Percentiles rank a stretch among this genome's conserved stretches.
phyloP scores from a whole-genome alignment of 2,113 vertebrate genomes.

The Xiphophorus hellerii region DNA sequence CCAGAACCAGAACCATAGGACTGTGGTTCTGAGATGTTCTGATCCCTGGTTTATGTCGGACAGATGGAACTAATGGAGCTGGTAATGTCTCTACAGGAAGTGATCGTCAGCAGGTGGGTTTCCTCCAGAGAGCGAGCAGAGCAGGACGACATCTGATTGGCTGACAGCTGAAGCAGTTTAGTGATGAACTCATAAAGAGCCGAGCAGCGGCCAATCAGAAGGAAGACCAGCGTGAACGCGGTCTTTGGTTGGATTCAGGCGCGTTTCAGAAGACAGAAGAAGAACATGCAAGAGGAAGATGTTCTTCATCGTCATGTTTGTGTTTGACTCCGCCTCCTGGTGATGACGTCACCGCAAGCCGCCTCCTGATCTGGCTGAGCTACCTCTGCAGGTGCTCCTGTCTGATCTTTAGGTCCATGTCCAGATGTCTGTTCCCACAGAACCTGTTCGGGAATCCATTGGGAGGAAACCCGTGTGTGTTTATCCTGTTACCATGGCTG shows the following conservation, averaged over 20 bases:
- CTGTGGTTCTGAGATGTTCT: too few relatives aligned
- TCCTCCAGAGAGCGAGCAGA: slow-evolving; percentile 91
- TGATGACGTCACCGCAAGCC: neutral
- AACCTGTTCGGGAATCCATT: neutral
- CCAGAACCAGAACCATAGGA: too few relatives aligned
- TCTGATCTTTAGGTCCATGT: neutral
- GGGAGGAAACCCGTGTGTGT: neutral
- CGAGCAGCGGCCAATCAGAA: too few relatives aligned
- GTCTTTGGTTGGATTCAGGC: neutral
- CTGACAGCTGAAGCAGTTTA: neutral
- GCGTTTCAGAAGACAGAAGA: neutral
- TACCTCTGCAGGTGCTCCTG: neutral
- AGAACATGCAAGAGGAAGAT: neutral
- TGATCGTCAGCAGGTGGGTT: slow-evolving; percentile 91
- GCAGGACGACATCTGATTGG: slow-evolving; percentile 84
- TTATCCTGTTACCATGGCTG: neutral
- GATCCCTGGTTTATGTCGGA: too few relatives aligned
- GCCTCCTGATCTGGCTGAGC: neutral
- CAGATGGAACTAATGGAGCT: neutral
- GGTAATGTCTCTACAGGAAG: slow-evolving; percentile 80
- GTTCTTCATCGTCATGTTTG: neutral
- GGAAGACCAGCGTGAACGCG: neutral
- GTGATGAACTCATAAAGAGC: slow-evolving; percentile 1
- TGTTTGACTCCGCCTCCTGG: neutral
- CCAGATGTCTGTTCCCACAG: neutral